Percentiles rank a stretch among this genome's conserved stretches.
Conservation (phyloP, 2,888 invertebrate species). For the Habroteleia sp. region DNA sequence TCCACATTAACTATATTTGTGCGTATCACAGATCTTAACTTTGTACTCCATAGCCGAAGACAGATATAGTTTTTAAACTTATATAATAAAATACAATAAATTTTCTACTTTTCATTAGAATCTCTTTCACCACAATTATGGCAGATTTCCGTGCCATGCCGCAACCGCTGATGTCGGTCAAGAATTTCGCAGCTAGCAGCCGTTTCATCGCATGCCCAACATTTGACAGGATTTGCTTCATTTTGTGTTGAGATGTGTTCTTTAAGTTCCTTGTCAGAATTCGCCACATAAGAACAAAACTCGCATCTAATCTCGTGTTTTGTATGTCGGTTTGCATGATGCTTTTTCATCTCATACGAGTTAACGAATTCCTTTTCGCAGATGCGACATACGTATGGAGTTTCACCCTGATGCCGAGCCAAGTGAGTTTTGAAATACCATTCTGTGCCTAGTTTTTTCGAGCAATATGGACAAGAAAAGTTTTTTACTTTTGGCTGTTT, state of each 20-base stretch:
- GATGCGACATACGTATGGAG: constrained; percentile 70
- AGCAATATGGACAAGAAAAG: constrained; percentile 74
- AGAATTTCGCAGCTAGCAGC: constrained; percentile 62
- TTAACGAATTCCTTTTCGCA: constrained; percentile 74
- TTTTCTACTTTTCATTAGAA: no score
- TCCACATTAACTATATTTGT: no score
- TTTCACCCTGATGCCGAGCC: constrained; percentile 73
- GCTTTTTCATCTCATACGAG: constrained; percentile 72
- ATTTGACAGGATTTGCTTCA: constrained; percentile 49
- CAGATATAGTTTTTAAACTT: no score
- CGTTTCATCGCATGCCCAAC: constrained; percentile 65
- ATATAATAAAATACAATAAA: no score
- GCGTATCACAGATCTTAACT: no score
- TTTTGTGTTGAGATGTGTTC: constrained; percentile 64
- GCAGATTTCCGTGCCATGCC: constrained; percentile 61
- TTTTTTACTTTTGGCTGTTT: constrained; percentile 65
- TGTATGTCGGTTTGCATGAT: constrained; percentile 69
- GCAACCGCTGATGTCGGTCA: constrained; percentile 64
- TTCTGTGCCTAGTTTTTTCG: constrained; percentile 75
- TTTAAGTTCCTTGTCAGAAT: constrained; percentile 60
- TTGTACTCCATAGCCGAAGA: no score
- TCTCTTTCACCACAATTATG: constrained; percentile 44
- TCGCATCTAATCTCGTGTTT: constrained; percentile 66
- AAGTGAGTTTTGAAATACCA: constrained; percentile 78
- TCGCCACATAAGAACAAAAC: constrained; percentile 61